phyloP scores from a whole-genome alignment of 2,888 invertebrate species.

The Leptopilina drosophilae region DNA sequence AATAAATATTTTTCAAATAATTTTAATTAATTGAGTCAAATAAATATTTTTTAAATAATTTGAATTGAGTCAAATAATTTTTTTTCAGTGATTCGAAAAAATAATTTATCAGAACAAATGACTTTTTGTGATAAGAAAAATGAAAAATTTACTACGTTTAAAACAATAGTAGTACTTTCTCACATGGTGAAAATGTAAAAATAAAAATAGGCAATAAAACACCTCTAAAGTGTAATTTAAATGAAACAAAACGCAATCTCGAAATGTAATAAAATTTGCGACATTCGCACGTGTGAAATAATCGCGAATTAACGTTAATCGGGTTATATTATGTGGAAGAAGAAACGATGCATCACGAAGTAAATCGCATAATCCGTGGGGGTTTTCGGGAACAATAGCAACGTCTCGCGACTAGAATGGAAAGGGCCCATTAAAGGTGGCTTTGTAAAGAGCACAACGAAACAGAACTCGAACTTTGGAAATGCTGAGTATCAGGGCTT shows the following conservation, averaged over 20 bases:
- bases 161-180: no score
- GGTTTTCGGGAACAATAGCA: conserved; percentile 57
- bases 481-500: conserved; percentile 39
- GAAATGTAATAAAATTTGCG: background rate
- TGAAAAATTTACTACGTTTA: no score
- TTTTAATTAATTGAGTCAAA: no score
- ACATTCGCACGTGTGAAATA: conserved; percentile 20
- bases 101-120: no score
- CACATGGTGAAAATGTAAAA: no score
- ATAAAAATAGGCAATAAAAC: no score
- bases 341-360: conserved; percentile 31
- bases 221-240: no score
- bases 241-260: background rate
- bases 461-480: conserved; percentile 53
- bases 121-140: no score
- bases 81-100: no score
- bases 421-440: conserved; percentile 64
- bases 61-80: no score
- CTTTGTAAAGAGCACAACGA: conserved; percentile 60
- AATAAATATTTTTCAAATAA: no score
- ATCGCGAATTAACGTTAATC: conserved; percentile 20
- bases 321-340: conserved; percentile 20
- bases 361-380: conserved; percentile 62
- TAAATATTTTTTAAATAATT: no score
- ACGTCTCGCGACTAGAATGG: conserved; percentile 51